A percentile compares a stretch with the other conserved stretches of the same genome.
Conservation (phyloP, 2,113 vertebrate genomes). For the Eptatretus burgeri region DNA sequence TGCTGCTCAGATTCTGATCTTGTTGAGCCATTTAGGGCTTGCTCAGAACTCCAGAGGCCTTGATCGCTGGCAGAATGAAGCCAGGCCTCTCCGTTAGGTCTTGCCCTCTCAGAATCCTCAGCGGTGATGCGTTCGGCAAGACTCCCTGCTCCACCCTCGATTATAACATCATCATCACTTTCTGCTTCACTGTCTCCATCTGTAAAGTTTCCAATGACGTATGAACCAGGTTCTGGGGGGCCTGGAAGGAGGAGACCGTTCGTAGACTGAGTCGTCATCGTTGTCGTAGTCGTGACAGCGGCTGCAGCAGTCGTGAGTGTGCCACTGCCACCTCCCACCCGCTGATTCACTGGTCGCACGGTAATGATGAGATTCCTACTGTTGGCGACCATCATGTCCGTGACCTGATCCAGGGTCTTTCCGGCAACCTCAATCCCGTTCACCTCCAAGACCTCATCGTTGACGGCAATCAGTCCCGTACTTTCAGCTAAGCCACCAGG, state of each 20-base stretch:
- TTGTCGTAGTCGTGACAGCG: not conserved
- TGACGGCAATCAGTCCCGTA: slow-evolving; percentile 81
- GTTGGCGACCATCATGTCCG: slow-evolving; percentile 99
- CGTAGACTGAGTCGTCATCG: not conserved
- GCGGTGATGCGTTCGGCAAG: slow-evolving; percentile 12
- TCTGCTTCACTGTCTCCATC: slow-evolving; percentile 65
- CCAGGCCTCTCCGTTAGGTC: not conserved
- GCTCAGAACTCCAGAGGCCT: not conserved
- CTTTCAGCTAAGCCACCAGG: slow-evolving; percentile 75
- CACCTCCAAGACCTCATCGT: slow-evolving; percentile 92
- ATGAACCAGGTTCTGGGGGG: not conserved
- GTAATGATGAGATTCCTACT: slow-evolving; percentile 94
- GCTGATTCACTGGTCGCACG: slow-evolving; percentile 83
- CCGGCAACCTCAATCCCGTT: slow-evolving; percentile 90
- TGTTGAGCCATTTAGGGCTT: slow-evolving; percentile 12
- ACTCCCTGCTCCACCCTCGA: slow-evolving; percentile 29
- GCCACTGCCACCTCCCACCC: slow-evolving; percentile 64
- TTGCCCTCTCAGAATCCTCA: not conserved
- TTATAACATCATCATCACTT: slow-evolving; percentile 43
- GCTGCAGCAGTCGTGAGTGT: slow-evolving; percentile 11
- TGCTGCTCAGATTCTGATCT: slow-evolving; percentile 28
- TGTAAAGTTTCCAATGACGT: slow-evolving; percentile 2
- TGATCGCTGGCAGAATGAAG: not conserved
- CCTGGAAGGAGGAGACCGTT: not conserved
- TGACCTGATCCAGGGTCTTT: slow-evolving; percentile 84